Evolutionary conservation across 1,140 invertebrate species (phyloP).

Genomic region (Drosophila funebris): DNA sequence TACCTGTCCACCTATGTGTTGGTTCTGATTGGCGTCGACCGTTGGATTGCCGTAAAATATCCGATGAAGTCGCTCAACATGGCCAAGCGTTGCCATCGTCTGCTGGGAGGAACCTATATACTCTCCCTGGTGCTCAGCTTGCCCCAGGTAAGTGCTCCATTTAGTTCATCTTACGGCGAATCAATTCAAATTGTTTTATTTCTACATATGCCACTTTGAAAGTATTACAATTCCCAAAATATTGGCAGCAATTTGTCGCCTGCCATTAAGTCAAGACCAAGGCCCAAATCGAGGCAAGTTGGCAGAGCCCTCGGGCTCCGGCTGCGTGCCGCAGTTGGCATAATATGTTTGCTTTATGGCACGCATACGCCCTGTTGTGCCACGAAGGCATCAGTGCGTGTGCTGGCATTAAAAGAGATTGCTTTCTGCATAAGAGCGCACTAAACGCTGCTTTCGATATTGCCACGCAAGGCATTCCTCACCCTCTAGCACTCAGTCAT

Average conservation of each 20-base stretch:
- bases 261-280: conserved; percentile 49
- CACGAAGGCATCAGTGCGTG: conserved; percentile 47
- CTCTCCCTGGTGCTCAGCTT: conserved; percentile 89
- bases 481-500: not conserved
- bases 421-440: conserved; percentile 62
- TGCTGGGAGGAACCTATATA: conserved; percentile 88
- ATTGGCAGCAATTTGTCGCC: conserved; percentile 48
- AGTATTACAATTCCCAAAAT: conserved; percentile 13
- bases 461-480: conserved; percentile 43
- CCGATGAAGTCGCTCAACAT: conserved; percentile 90
- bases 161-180: conserved; percentile 1
- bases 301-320: not conserved
- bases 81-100: conserved; percentile 86
- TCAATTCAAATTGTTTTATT: conserved; percentile 35
- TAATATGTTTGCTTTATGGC: conserved; percentile 75
- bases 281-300: too few relatives aligned
- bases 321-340: conserved; percentile 34
- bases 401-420: conserved; percentile 72
- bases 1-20: conserved; percentile 93
- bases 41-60: conserved; percentile 92
- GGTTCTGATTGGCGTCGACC: conserved; percentile 92
- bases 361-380: conserved; percentile 56
- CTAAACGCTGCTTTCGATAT: conserved; percentile 63
- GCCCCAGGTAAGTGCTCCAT: conserved; percentile 89
- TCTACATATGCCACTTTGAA: not conserved